These are phyloP conservation scores for Heliconius ismenius DNA, from an alignment of 2,888 invertebrate genomes.

Conservation along the genomic window DNA sequence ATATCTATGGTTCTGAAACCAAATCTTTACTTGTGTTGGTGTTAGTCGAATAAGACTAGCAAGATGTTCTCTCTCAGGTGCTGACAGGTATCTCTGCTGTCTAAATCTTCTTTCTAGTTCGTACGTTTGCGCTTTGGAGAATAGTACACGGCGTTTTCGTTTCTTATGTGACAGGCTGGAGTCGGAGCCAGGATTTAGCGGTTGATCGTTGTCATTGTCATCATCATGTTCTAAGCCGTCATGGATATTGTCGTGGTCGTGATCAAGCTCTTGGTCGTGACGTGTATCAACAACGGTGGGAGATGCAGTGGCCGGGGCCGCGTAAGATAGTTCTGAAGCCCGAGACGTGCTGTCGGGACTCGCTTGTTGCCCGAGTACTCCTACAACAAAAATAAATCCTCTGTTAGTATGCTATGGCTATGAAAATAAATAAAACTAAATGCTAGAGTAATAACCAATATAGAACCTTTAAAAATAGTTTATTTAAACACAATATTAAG, in stretches of 20 bases:
- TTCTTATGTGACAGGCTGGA: slow-evolving; percentile 88
- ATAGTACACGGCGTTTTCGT: slow-evolving; percentile 96
- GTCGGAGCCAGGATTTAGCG: slow-evolving; percentile 62
- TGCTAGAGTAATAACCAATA: not conserved
- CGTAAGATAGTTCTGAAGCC: slow-evolving; percentile 87
- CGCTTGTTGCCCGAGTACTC: slow-evolving; percentile 85
- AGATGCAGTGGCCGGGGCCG: slow-evolving; percentile 68
- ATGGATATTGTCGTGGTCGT: slow-evolving; percentile 78
- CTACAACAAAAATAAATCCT: slow-evolving; percentile 50
- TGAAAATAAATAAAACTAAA: not conserved
- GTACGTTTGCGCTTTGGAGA: slow-evolving; percentile 98
- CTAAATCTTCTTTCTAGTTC: slow-evolving; percentile 96
- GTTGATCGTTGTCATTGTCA: slow-evolving; percentile 78
- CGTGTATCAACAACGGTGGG: slow-evolving; percentile 66
- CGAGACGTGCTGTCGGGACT: slow-evolving; percentile 94
- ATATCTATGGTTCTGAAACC: slow-evolving; percentile 99
- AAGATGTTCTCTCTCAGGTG: slow-evolving; percentile 97
- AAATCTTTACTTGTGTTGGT: slow-evolving; percentile 99
- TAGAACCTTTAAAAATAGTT: not conserved
- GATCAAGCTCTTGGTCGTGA: slow-evolving; percentile 62
- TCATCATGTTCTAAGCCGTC: slow-evolving; percentile 83
- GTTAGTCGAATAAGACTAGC: slow-evolving; percentile 97
- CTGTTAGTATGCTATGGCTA: not conserved
- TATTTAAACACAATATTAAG: not conserved
- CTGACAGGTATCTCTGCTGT: slow-evolving; percentile 97